A percentile compares a stretch with the other conserved stretches of the same genome.
Conservation (phyloP, 2,113 vertebrate genomes). For the Dipodomys stephensi region DNA sequence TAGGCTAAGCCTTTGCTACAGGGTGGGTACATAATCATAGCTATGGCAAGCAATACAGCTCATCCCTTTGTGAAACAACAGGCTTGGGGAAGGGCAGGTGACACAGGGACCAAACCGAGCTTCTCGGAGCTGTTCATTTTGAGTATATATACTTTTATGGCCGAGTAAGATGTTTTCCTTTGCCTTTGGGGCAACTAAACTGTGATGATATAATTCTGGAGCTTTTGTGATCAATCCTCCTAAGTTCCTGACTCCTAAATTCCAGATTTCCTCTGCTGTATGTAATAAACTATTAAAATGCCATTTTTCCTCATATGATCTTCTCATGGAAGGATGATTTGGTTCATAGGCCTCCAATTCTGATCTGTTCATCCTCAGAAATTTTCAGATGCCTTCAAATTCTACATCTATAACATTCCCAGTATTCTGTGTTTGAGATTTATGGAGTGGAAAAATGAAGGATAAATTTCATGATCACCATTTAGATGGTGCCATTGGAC, state of each 20-base stretch:
- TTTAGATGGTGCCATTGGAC: background rate
- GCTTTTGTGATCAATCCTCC: background rate
- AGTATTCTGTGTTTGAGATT: background rate
- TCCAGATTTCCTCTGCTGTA: background rate
- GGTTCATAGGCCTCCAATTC: background rate
- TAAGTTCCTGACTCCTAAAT: background rate
- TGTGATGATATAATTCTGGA: background rate
- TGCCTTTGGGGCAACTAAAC: slow-evolving; percentile 9
- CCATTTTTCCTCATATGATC: slow-evolving; percentile 7
- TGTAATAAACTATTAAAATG: background rate
- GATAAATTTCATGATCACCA: background rate
- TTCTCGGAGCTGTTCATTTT: slow-evolving; percentile 4
- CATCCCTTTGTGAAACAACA: background rate
- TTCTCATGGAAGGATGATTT: background rate
- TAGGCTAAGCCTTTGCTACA: slow-evolving; percentile 32
- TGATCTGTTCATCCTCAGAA: background rate
- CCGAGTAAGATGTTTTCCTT: background rate
- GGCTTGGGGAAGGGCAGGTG: background rate
- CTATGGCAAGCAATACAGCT: background rate
- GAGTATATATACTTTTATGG: background rate
- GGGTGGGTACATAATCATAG: background rate
- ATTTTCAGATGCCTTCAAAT: slow-evolving; percentile 35
- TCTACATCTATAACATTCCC: background rate
- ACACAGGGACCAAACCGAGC: background rate
- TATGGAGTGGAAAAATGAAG: slow-evolving; percentile 35